Conservation (phyloP, 2,888 invertebrate genomes). For the Drosophila demipolita region DNA sequence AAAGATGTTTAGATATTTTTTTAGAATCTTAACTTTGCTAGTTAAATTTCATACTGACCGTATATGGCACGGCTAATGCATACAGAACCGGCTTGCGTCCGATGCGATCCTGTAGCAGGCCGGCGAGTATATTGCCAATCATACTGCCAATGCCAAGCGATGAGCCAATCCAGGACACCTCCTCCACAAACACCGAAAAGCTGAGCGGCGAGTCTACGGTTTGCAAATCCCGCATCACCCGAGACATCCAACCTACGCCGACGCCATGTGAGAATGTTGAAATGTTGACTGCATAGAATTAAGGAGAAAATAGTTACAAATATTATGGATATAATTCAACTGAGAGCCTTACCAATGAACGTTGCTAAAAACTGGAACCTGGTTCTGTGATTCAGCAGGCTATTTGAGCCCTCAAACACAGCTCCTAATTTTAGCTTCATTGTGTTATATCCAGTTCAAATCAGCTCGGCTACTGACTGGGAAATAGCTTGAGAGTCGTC, state of each 20-base stretch:
- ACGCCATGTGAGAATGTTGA: constrained; percentile 78
- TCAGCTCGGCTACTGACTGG: constrained; percentile 30
- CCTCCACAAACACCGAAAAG: constrained; percentile 54
- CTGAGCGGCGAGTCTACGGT: constrained; percentile 55
- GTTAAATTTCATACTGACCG: constrained; percentile 47
- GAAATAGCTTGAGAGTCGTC: neutral
- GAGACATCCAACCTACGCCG: constrained; percentile 79
- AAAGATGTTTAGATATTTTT: neutral
- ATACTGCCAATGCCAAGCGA: constrained; percentile 73
- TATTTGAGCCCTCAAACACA: constrained; percentile 43
- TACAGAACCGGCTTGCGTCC: constrained; percentile 71
- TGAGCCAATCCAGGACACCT: constrained; percentile 78
- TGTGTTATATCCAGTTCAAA: constrained; percentile 10
- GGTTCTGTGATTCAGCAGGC: constrained; percentile 52
- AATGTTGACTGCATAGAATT: constrained; percentile 65
- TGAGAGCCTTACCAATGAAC: constrained; percentile 48
- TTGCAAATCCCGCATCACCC: constrained; percentile 70
- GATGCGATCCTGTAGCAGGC: constrained; percentile 62
- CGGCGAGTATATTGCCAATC: constrained; percentile 72
- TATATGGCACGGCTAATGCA: constrained; percentile 64
- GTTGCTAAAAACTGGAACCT: constrained; percentile 64
- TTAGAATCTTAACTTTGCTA: neutral
- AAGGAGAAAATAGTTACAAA: neutral
- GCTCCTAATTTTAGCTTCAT: constrained; percentile 45
- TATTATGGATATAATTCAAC: neutral